phyloP scores from a whole-genome alignment of 2,888 invertebrate species.

The Plagodis pulveraria region DNA sequence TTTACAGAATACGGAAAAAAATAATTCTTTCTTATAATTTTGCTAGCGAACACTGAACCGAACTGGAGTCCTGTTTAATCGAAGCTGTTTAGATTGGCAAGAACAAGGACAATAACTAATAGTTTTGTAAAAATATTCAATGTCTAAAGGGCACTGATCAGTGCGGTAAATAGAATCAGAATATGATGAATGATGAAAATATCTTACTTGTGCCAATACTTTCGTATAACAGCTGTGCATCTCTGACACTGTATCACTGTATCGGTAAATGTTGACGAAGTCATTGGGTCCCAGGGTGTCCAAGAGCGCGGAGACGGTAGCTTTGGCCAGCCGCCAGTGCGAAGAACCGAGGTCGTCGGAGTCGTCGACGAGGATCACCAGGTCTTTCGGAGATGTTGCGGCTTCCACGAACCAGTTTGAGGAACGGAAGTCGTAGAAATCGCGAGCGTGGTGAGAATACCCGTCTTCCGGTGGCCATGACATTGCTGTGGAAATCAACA shows the following conservation, averaged over 20 bases:
- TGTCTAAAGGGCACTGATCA: not conserved
- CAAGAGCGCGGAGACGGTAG: slow-evolving; percentile 94
- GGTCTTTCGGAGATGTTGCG: slow-evolving; percentile 98
- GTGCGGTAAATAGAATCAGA: no score
- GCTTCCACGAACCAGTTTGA: slow-evolving; percentile 98
- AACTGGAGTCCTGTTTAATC: no score
- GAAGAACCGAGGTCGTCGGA: slow-evolving; percentile 95
- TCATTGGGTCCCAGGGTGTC: slow-evolving; percentile 98
- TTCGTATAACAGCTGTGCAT: slow-evolving; percentile 96
- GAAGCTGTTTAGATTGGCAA: no score
- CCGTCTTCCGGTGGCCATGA: slow-evolving; percentile 94
- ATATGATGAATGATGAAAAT: not conserved
- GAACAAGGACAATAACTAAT: no score
- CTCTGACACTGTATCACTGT: slow-evolving; percentile 93
- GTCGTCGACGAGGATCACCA: slow-evolving; percentile 96
- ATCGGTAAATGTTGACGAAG: slow-evolving; percentile 97
- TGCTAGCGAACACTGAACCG: no score
- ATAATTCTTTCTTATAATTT: no score
- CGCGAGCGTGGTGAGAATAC: slow-evolving; percentile 90
- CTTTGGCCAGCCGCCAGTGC: slow-evolving; percentile 93
- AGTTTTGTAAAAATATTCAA: no score
- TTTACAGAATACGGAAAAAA: no score
- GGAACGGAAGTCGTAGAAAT: slow-evolving; percentile 97
- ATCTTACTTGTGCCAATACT: slow-evolving; percentile 92
- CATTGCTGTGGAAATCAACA: slow-evolving; percentile 81